Percentiles rank a stretch among this genome's conserved stretches.
These are phyloP conservation scores for Botrylloides violaceus DNA, from an alignment of 23 tunicate species.

Conservation along the genomic window DNA sequence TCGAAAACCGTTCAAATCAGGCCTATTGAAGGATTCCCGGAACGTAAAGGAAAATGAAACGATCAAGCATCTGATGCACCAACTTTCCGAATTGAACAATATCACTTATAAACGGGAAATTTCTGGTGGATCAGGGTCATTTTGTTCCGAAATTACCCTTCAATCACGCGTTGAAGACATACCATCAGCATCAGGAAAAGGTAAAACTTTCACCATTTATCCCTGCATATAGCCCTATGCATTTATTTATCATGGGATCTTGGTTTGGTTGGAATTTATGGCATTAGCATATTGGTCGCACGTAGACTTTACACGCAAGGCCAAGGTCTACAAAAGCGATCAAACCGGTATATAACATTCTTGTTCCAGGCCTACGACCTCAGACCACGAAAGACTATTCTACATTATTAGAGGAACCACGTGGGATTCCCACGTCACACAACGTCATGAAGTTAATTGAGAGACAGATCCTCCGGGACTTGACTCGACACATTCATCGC, in stretches of 20 bases:
- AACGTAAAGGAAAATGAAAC: conserved; percentile 19
- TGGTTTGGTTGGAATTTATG: no score
- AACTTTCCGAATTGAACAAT: conserved; percentile 19
- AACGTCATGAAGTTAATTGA: conserved; percentile 24
- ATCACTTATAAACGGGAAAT: neutral
- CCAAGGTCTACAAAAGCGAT: no score
- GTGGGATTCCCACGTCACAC: neutral
- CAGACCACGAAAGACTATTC: neutral
- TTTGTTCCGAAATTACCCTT: conserved; percentile 20
- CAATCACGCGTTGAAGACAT: conserved; percentile 4
- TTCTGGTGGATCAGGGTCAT: conserved; percentile 1
- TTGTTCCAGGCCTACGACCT: neutral
- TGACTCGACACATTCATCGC: conserved; percentile 15
- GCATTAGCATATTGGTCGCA: no score
- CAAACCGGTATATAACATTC: no score
- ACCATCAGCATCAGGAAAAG: neutral
- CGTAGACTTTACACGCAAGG: no score
- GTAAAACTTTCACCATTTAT: no score
- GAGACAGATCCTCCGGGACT: conserved; percentile 18
- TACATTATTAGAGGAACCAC: neutral
- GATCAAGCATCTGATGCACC: conserved; percentile 23
- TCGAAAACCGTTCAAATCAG: conserved; percentile 1
- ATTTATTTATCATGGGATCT: no score
- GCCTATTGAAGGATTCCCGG: conserved; percentile 5
- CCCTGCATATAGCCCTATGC: no score